Percentiles rank a stretch among this genome's conserved stretches.
phyloP scores from a whole-genome alignment of 2,113 vertebrate genomes.

The Actenoides hombroni region DNA sequence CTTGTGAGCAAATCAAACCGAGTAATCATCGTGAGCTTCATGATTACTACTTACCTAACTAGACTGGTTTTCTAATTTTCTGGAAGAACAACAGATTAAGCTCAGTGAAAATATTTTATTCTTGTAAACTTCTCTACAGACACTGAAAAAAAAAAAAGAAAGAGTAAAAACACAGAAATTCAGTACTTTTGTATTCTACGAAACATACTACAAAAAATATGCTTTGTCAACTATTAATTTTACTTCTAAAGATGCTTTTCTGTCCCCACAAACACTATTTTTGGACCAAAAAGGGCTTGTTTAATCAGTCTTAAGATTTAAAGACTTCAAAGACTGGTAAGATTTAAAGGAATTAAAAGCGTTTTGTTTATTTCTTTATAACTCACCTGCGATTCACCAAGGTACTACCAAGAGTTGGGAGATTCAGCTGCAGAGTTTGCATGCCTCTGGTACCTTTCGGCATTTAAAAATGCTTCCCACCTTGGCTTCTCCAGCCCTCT shows the following conservation, averaged over 20 bases:
- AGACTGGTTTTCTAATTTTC: not conserved
- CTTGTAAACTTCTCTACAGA: not conserved
- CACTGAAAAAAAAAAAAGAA: not conserved
- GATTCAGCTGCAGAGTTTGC: not conserved
- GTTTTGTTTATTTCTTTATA: not conserved
- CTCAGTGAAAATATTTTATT: not conserved
- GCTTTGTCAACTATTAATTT: not conserved
- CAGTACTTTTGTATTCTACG: not conserved
- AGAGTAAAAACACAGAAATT: not conserved
- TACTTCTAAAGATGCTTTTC: not conserved
- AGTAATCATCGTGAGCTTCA: not conserved
- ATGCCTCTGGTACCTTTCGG: not conserved
- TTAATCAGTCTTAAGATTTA: not conserved
- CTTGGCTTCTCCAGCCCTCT: not conserved
- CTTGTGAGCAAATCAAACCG: not conserved
- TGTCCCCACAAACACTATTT: not conserved
- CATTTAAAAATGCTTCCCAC: not conserved
- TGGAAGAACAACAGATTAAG: not conserved
- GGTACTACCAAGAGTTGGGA: not conserved
- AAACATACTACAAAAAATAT: not conserved
- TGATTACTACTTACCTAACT: not conserved
- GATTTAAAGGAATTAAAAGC: not conserved
- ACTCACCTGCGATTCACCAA: not conserved
- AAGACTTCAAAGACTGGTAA: not conserved
- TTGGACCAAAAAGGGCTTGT: not conserved